Conservation (phyloP, 2,113 vertebrate species). For the Panthera uncia region DNA sequence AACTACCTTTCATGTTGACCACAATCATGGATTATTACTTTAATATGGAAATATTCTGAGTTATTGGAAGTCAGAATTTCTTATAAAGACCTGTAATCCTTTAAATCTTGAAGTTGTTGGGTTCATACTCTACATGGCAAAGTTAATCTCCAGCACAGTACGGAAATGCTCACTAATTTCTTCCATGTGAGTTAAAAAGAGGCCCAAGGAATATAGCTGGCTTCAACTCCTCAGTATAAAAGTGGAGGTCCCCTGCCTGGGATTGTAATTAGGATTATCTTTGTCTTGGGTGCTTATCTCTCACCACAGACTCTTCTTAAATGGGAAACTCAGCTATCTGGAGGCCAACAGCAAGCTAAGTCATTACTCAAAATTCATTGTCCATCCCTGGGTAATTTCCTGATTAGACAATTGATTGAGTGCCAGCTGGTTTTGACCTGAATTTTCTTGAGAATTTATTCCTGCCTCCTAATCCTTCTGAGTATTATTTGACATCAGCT, state of each 20-base stretch:
- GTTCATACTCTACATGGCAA: neutral
- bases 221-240: neutral
- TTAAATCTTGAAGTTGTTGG: neutral
- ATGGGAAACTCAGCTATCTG: constrained; percentile 25
- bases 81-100: neutral
- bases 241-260: neutral
- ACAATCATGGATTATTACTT: neutral
- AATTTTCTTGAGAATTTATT: constrained; percentile 24
- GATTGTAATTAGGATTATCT: constrained; percentile 49
- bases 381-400: neutral
- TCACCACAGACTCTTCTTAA: constrained; percentile 42
- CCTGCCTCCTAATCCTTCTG: neutral
- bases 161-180: neutral
- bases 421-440: neutral
- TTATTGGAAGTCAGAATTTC: neutral
- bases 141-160: neutral
- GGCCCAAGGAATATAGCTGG: neutral
- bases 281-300: constrained; percentile 17
- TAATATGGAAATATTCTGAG: neutral
- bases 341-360: neutral
- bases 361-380: constrained; percentile 30
- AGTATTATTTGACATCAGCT: neutral
- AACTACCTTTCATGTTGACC: neutral
- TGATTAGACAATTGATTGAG: neutral
- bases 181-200: neutral